These are phyloP conservation scores for Bombycilla garrulus DNA, from an alignment of 2,113 vertebrate genomes.

Conservation along the genomic window DNA sequence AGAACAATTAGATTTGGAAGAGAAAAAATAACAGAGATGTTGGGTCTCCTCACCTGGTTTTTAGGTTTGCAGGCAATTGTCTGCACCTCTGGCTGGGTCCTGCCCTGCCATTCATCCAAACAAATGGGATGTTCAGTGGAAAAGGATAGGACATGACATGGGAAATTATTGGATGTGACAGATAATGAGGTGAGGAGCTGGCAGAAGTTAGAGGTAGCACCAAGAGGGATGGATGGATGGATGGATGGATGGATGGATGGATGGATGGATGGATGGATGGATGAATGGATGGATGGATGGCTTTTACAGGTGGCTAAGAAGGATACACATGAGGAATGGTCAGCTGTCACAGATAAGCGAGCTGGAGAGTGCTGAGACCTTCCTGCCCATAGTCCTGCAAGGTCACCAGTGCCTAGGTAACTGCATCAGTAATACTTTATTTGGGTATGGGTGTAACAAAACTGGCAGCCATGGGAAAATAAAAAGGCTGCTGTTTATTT, in stretches of 20 bases:
- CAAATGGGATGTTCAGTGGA: fast-evolving
- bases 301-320: not conserved
- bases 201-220: not conserved
- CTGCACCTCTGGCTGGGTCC: not conserved
- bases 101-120: not conserved
- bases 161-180: not conserved
- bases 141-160: not conserved
- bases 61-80: not conserved
- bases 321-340: fast-evolving
- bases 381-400: not conserved
- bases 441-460: not conserved
- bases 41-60: not conserved
- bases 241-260: not conserved
- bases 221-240: not conserved
- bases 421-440: not conserved
- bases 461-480: not conserved
- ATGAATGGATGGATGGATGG: not conserved
- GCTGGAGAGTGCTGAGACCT: not conserved
- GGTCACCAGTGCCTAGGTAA: not conserved
- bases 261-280: not conserved
- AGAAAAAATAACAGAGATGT: not conserved
- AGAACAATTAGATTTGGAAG: not conserved
- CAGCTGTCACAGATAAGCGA: not conserved
- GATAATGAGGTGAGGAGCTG: not conserved
- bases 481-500: not conserved